Percentiles rank a stretch among this genome's conserved stretches.
Evolutionary conservation across 2,113 vertebrate genomes (phyloP).

Genomic region (Melanotaenia duboulayi): DNA sequence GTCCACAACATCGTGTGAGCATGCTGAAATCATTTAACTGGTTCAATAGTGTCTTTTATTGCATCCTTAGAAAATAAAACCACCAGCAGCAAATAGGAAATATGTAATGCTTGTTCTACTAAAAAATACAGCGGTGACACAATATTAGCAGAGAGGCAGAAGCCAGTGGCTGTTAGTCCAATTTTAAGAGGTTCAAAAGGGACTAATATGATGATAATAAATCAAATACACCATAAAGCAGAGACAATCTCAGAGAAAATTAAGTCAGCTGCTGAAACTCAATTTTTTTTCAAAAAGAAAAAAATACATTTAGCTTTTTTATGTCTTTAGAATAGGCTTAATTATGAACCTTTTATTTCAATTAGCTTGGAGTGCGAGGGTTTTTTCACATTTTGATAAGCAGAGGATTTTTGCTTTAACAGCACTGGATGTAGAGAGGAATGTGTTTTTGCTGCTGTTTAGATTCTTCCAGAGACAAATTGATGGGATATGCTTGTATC

Average conservation of each 20-base stretch:
- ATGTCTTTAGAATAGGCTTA: too few relatives aligned
- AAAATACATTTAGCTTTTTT: background rate
- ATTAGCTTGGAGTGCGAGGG: too few relatives aligned
- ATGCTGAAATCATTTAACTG: slow-evolving; percentile 51
- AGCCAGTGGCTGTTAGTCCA: slow-evolving; percentile 33
- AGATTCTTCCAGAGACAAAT: too few relatives aligned
- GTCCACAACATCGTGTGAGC: slow-evolving; percentile 32
- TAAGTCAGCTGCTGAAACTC: background rate
- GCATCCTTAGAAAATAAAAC: slow-evolving; percentile 45
- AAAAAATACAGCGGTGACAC: slow-evolving; percentile 10
- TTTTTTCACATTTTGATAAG: too few relatives aligned
- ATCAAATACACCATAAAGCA: slow-evolving; percentile 14
- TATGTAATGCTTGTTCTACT: slow-evolving; percentile 20
- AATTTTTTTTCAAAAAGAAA: background rate
- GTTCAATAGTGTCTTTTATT: slow-evolving; percentile 58
- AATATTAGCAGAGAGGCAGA: slow-evolving; percentile 24
- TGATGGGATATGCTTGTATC: too few relatives aligned
- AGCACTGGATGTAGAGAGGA: too few relatives aligned
- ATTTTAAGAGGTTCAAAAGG: slow-evolving; percentile 23
- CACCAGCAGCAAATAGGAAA: slow-evolving; percentile 1
- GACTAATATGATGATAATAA: slow-evolving; percentile 30
- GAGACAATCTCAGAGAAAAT: slow-evolving; percentile 16
- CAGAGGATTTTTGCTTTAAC: too few relatives aligned
- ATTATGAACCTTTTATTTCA: too few relatives aligned
- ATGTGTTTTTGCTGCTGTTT: too few relatives aligned